A percentile compares a stretch with the other conserved stretches of the same genome.
phyloP scores from a whole-genome alignment of 2,888 invertebrate species.

The Synanthedon andrenaeformis region DNA sequence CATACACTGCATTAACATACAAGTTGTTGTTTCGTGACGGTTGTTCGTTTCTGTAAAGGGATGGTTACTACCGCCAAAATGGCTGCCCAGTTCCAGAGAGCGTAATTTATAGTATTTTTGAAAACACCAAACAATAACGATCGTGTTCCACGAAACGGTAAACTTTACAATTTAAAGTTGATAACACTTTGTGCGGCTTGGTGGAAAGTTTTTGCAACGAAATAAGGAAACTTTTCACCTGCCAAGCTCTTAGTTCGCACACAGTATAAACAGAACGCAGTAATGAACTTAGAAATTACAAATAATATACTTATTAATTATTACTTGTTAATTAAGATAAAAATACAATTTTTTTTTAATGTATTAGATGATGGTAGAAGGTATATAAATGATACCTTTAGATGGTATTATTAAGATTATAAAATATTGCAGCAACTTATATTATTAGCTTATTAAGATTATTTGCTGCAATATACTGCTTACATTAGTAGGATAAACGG shows the following conservation, averaged over 20 bases:
- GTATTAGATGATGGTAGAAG: neutral
- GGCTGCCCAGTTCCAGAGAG: no score
- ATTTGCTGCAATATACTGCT: no score
- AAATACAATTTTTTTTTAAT: no score
- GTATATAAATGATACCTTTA: no score
- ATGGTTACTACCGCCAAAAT: no score
- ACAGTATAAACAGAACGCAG: neutral
- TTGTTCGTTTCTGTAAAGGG: no score
- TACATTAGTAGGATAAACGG: no score
- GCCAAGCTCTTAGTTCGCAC: neutral
- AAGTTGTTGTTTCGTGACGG: no score
- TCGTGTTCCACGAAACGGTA: neutral
- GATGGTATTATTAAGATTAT: no score
- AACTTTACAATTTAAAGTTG: neutral
- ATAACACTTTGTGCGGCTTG: neutral
- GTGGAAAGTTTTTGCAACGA: neutral
- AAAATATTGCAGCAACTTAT: neutral
- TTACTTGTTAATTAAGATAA: no score
- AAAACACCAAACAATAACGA: neutral
- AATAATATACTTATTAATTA: no score
- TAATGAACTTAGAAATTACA: neutral
- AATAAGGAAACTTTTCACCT: slow-evolving; percentile 1
- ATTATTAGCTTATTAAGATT: neutral
- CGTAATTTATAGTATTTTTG: neutral
- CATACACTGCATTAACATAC: no score